Conservation (phyloP, 1,140 invertebrate genomes). For the Trichonephila clavipes region DNA sequence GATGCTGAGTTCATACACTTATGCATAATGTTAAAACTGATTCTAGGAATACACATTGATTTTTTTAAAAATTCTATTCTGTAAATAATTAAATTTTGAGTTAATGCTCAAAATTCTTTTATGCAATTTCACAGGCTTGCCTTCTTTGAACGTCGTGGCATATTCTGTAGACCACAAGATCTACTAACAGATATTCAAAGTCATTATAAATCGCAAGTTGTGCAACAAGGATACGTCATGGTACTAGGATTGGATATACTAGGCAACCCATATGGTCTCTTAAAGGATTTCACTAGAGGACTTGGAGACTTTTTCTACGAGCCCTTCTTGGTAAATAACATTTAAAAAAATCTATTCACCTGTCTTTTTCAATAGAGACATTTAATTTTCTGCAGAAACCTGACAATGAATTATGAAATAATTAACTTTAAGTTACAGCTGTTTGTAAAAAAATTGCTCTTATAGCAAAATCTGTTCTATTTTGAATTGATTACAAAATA, state of each 20-base stretch:
- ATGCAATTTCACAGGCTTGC: constrained; percentile 93
- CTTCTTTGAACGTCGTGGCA: constrained; percentile 94
- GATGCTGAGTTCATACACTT: no score
- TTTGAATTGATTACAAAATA: no score
- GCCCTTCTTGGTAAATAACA: constrained; percentile 87
- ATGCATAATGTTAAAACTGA: no score
- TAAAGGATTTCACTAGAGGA: constrained; percentile 95
- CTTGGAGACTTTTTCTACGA: constrained; percentile 99
- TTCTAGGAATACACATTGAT: no score
- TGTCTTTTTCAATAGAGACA: background rate
- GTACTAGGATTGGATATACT: constrained; percentile 98
- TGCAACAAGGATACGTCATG: constrained; percentile 98
- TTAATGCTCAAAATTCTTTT: background rate
- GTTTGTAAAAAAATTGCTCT: no score
- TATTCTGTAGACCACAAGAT: constrained; percentile 93
- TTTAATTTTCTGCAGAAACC: background rate
- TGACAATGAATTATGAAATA: background rate
- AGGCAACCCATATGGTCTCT: constrained; percentile 98
- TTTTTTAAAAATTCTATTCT: no score
- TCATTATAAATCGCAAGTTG: constrained; percentile 90
- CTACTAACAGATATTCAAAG: constrained; percentile 89
- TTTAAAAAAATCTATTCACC: background rate
- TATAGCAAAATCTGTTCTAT: no score
- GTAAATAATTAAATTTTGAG: background rate
- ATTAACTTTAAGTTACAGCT: background rate